Base-by-base conservation (phyloP, 2,888 invertebrate genomes). In the Sphecodes monilicornis region DNA sequence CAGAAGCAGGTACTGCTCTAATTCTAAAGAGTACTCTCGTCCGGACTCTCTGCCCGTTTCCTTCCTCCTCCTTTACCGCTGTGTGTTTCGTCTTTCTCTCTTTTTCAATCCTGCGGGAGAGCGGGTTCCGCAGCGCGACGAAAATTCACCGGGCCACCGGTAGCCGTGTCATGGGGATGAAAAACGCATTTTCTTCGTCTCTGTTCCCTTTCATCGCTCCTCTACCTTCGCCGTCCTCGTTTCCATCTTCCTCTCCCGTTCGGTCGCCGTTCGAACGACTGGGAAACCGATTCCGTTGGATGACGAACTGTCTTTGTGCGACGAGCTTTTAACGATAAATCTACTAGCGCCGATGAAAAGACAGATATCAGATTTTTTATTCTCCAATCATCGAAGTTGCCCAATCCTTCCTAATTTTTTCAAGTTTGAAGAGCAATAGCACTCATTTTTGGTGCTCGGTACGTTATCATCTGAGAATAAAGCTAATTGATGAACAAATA, bases 21-120 rank as follows among this genome's bases (percentile, higher is more conserved):
- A 93, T 93, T 93, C 91, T 91, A 90, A 91, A 92, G 91, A 91
- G 93, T 92, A 93, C 92, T 93, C 91, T 90, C 88, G 84, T 88
- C 54, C 87, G 88, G 89, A 90, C 91, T 92, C 84, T 83, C 87
- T 76, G 74, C 70, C 78, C 80, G 84, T 77, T 86, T 76, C 76
- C 73, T 46, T 80, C 76, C 57, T 74, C 70, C 77, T 79, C 71
- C 79, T 84, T 75, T 82, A 85, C 84, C 82, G 64, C 72, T 80
- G 87, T 84, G 88, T 90, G 88, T 84, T 88, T 90, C 85, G 85
- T 89, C 82, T 84, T 77, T 84, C 88, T 87, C 77, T 73, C 80
- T 84, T 87, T 83, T 84, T 80, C 79, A 76, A 87, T 78, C 85
- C 86, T 81, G 80, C 84, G 86, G 84, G 86, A 88, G 29, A 54